Evolutionary conservation across 2,797 vertebrate genomes (phyloP), one percentile per base, ranked within the genome.

Genomic region (Paguma larvata): DNA sequence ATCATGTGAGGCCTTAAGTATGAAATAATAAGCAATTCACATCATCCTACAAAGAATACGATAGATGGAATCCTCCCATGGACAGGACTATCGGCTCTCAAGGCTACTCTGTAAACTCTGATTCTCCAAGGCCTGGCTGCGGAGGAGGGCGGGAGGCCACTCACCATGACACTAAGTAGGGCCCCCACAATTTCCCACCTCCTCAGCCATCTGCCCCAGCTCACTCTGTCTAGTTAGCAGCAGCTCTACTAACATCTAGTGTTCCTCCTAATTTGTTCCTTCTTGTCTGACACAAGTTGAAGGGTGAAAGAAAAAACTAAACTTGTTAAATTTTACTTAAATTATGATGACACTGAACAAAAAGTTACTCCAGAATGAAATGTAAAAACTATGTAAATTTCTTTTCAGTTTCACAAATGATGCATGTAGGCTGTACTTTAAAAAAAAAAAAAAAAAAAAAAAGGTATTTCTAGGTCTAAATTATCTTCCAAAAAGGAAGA

Each of bases 391-490:
- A 79, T 18, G 34, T 14, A 63, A 59, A 53, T n/a, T 72, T 67
- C 56, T 78, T 75, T 91, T 77, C 32, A n/a, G 15, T 68, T 78
- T 78, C 77, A 94, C 44, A 72, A n/a, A 62, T 41, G 63, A 86
- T 30, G 38, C 67, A 88, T 2, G 16, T 2, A n/a, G 9, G 65
- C 32, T 84, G 89, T 53, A 48, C 25, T 56, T 44, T 4, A 1
- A 46, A 0, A 41, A 59, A 59, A 5, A 75, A 0, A 41, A 5
- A n/a, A n/a, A n/a, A n/a, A 41, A 5, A 75, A 0, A 41, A 78
- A 92, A 90, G 51, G 59, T 27, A 59, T 23, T 97, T 91, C 72
- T 80, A 92, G 56, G 16, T 70, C 34, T 85, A 5, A 73, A 78
- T 63, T 44, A 67, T 56, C 80, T 96, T 91, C 73, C 46, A 56